Evolutionary conservation across 2,797 vertebrate species (phyloP).

Genomic region (Zenarchopterus dispar): DNA sequence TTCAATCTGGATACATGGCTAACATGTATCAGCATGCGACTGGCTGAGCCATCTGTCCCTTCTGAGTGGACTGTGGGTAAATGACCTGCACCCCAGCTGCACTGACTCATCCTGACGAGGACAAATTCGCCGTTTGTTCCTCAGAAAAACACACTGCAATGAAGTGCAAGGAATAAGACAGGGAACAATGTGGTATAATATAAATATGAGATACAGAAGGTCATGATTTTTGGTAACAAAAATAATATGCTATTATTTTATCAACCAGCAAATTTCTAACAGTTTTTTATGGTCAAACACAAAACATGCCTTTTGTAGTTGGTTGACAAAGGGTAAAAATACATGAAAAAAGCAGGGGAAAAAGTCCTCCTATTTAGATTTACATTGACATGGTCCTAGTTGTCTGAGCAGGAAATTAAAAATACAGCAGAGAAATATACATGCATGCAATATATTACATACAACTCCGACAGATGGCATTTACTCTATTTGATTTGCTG

Average conservation of each 20-base stretch:
- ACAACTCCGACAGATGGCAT: neutral
- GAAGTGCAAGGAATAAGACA: constrained; percentile 9
- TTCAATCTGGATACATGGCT: constrained; percentile 54
- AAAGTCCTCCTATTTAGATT: no score
- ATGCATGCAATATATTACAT: neutral
- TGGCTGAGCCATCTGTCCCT: constrained; percentile 72
- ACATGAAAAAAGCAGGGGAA: no score
- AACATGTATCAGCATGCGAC: constrained; percentile 60
- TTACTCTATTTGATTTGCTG: neutral
- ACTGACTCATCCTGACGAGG: constrained; percentile 73
- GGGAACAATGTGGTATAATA: constrained; percentile 1
- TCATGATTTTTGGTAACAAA: constrained; percentile 47
- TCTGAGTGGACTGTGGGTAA: constrained; percentile 73
- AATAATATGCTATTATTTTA: constrained; percentile 42
- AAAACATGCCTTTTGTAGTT: constrained; percentile 11
- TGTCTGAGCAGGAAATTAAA: constrained; percentile 68
- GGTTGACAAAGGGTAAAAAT: no score
- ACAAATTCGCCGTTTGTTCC: constrained; percentile 72
- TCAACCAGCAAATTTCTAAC: constrained; percentile 39
- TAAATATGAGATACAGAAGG: constrained; percentile 40
- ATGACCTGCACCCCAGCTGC: constrained; percentile 80
- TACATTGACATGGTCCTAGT: neutral
- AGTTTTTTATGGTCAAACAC: constrained; percentile 23
- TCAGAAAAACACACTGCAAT: constrained; percentile 42
- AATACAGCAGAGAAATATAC: constrained; percentile 8